These are phyloP conservation scores for Cremastobaeus sp. DNA, from an alignment of 2,888 invertebrate genomes.

Conservation along the genomic window DNA sequence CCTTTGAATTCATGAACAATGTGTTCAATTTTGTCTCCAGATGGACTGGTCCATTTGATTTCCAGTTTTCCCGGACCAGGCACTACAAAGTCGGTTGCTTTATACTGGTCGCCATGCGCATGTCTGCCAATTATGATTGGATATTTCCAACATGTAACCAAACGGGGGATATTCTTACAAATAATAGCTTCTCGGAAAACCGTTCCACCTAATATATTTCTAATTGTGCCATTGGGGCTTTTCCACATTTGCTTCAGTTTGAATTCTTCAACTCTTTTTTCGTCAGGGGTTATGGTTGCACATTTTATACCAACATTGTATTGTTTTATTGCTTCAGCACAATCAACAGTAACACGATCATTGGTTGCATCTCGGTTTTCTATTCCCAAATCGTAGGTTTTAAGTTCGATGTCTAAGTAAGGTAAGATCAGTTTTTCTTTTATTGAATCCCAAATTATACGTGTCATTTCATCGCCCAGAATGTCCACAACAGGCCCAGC, in stretches of 20 bases:
- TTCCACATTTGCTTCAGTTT: slow-evolving; percentile 94
- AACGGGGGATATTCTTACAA: slow-evolving; percentile 95
- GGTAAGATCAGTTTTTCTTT: slow-evolving; percentile 98
- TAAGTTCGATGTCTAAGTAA: slow-evolving; percentile 95
- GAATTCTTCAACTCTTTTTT: slow-evolving; percentile 95
- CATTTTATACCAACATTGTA: slow-evolving; percentile 99
- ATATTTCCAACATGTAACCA: slow-evolving; percentile 96
- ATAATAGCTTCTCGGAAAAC: slow-evolving; percentile 92
- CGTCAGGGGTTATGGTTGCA: slow-evolving; percentile 99
- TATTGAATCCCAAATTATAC: slow-evolving; percentile 99
- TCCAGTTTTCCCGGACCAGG: slow-evolving; percentile 94
- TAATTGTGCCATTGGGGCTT: slow-evolving; percentile 92
- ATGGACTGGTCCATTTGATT: slow-evolving; percentile 87
- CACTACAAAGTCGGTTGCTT: slow-evolving; percentile 97
- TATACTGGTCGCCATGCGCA: slow-evolving; percentile 98
- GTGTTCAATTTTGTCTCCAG: slow-evolving; percentile 83
- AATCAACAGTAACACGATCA: slow-evolving; percentile 97
- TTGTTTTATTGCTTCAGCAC: slow-evolving; percentile 96
- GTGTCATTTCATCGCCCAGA: slow-evolving; percentile 97
- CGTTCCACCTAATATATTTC: slow-evolving; percentile 91
- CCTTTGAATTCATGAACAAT: slow-evolving; percentile 91
- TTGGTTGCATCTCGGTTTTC: slow-evolving; percentile 95
- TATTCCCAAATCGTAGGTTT: slow-evolving; percentile 96
- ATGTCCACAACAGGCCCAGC: slow-evolving; percentile 94
- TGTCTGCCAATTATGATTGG: slow-evolving; percentile 99